Evolutionary conservation across 1,140 invertebrate genomes (phyloP), one percentile per base, ranked within the genome.

Genomic region (Neomicropteryx cornuta): DNA sequence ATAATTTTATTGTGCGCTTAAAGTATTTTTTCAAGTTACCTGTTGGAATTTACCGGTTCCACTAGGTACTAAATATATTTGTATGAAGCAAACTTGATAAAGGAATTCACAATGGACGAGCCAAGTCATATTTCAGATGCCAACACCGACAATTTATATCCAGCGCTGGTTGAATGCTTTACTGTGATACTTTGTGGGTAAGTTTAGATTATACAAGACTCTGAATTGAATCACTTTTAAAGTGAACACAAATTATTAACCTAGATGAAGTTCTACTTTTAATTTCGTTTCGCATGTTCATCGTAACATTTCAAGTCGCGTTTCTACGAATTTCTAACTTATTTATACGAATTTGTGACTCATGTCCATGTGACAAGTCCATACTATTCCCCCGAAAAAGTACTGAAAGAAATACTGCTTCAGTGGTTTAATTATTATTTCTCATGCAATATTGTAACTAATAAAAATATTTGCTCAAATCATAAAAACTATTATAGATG

Each of bases 131-230:
- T n/a, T n/a, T n/a, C 41, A 10, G 54, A 62, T 17, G 65, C 75
- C 34, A 70, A 74, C 16, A 73, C 83, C 47, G 83, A 90, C 46
- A 85, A 89, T 58, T 71, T 94, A 4, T 92, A 89, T 62, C 84
- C 89, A 43, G 90, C 90, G 10, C 62, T 96, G 22, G 72, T 90
- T 37, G 81, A 94, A 70, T 94, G 89, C 60, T 95, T 95, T 69
- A 82, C 76, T 28, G 83, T 95, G 35, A 94, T 95, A 47, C 62
- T 93, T 41, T 84, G 83, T 53, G 87, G 87, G 83, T 90, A 70
- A 76, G 72, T 62, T 13, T 38, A 37, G 30, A 38, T 43, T 29
- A 13, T 35, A 27, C 19, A 20, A 17, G 18, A 16, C 28, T 13
- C 29, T 33, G 22, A 36, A 33, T 18, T n/a, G 40, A 18, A 38